A percentile compares a stretch with the other conserved stretches of the same genome.
phyloP scores from a whole-genome alignment of 2,113 vertebrate species.

The Nematolebias whitei region DNA sequence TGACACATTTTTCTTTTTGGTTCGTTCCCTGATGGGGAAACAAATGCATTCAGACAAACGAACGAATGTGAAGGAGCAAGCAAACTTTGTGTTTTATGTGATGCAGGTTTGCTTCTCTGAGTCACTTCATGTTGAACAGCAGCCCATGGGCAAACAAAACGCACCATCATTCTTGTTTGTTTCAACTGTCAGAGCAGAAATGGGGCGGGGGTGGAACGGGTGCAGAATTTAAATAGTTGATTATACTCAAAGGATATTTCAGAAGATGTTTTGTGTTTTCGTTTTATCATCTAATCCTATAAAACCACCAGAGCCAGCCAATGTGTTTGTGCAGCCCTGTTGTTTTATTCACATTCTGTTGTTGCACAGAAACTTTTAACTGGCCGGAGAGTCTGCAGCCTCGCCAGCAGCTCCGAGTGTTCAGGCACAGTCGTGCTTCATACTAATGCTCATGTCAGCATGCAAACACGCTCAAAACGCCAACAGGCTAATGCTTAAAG shows the following conservation, averaged over 20 bases:
- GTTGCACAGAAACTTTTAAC: not conserved
- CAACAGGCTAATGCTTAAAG: not conserved
- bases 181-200: too few species aligned
- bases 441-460: slow-evolving; percentile 1
- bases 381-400: not conserved
- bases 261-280: not conserved
- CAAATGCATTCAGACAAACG: slow-evolving; percentile 16
- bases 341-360: not conserved
- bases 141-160: not conserved
- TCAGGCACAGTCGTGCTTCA: not conserved
- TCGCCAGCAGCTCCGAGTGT: not conserved
- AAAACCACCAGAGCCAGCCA: not conserved
- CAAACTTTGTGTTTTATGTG: slow-evolving; percentile 23
- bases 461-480: slow-evolving; percentile 1
- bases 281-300: not conserved
- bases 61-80: slow-evolving; percentile 31
- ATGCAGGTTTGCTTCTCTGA: slow-evolving; percentile 16
- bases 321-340: too few species aligned
- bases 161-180: not conserved
- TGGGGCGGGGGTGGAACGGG: too few species aligned
- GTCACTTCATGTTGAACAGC: slow-evolving; percentile 25
- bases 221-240: not conserved
- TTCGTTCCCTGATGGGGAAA: slow-evolving; percentile 6
- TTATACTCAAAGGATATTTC: not conserved
- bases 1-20: slow-evolving; percentile 11